phyloP scores from a whole-genome alignment of 30 jellyfish, hydroid and myxozoan genomes.

The Chrysaora quinquecirrha region DNA sequence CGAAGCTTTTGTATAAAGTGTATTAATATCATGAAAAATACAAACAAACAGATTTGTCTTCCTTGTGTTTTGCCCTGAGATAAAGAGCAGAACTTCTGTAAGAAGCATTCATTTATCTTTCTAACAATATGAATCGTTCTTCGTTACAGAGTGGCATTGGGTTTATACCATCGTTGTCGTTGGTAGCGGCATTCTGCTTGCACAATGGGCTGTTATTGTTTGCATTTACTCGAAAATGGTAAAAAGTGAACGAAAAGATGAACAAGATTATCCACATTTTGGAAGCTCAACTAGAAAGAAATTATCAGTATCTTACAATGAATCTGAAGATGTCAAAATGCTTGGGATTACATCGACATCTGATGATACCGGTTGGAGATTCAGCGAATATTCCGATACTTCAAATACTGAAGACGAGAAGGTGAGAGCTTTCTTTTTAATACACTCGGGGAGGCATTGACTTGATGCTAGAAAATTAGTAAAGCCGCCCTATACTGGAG shows the following conservation, averaged over 20 bases:
- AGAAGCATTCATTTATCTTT: too few relatives aligned
- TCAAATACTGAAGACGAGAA: constrained; percentile 25
- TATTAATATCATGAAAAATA: too few relatives aligned
- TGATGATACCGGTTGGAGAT: background rate
- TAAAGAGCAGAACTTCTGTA: too few relatives aligned
- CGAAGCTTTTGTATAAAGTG: too few relatives aligned
- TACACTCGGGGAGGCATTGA: too few relatives aligned
- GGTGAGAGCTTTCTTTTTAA: constrained; percentile 40
- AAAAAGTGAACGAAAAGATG: background rate
- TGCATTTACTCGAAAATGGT: constrained; percentile 25
- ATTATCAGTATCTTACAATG: constrained; percentile 18
- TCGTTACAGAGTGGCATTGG: constrained; percentile 68
- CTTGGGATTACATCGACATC: constrained; percentile 32
- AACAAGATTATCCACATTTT: background rate
- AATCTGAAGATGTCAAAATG: constrained; percentile 45
- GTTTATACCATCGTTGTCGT: constrained; percentile 22
- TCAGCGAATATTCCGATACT: constrained; percentile 27
- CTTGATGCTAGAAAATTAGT: too few relatives aligned
- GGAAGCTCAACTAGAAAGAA: constrained; percentile 7
- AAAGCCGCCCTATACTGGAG: too few relatives aligned
- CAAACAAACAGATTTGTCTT: too few relatives aligned
- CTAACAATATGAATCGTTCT: too few relatives aligned
- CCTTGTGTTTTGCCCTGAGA: too few relatives aligned
- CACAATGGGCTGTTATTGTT: constrained; percentile 24
- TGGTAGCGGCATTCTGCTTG: constrained; percentile 22